These are phyloP conservation scores for Semaprochilodus insignis DNA, from an alignment of 2,797 vertebrate genomes.

Conservation along the genomic window DNA sequence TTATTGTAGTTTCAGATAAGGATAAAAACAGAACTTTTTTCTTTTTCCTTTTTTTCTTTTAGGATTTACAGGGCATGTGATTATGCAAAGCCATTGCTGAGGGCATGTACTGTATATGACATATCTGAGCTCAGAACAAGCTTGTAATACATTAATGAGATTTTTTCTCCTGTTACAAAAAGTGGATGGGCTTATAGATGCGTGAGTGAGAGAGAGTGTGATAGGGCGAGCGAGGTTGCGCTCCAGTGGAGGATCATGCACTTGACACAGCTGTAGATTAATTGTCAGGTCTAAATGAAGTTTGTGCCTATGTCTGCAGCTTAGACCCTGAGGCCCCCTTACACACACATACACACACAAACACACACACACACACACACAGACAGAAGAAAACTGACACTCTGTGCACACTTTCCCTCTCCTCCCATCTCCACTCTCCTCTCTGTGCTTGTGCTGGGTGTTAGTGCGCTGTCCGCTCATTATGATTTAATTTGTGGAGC, in stretches of 20 bases:
- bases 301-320: slow-evolving; percentile 35
- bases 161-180: slow-evolving; percentile 67
- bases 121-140: slow-evolving; percentile 70
- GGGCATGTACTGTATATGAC: slow-evolving; percentile 68
- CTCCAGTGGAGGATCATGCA: slow-evolving; percentile 59
- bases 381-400: background rate
- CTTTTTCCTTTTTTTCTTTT: slow-evolving; percentile 30
- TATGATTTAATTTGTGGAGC: background rate
- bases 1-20: slow-evolving; percentile 48
- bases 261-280: slow-evolving; percentile 74
- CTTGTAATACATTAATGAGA: slow-evolving; percentile 78
- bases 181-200: slow-evolving; percentile 63
- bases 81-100: slow-evolving; percentile 76
- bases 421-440: background rate
- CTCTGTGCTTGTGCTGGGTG: too few species aligned
- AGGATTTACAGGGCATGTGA: slow-evolving; percentile 62
- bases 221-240: slow-evolving; percentile 56
- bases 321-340: slow-evolving; percentile 5
- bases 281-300: slow-evolving; percentile 76
- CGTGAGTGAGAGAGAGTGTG: slow-evolving; percentile 52
- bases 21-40: slow-evolving; percentile 23
- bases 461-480: background rate
- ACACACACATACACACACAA: background rate
- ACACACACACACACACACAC: background rate
- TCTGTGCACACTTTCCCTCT: background rate